These are phyloP conservation scores for Autographa pulchrina DNA, from an alignment of 2,888 invertebrate species.

Conservation along the genomic window DNA sequence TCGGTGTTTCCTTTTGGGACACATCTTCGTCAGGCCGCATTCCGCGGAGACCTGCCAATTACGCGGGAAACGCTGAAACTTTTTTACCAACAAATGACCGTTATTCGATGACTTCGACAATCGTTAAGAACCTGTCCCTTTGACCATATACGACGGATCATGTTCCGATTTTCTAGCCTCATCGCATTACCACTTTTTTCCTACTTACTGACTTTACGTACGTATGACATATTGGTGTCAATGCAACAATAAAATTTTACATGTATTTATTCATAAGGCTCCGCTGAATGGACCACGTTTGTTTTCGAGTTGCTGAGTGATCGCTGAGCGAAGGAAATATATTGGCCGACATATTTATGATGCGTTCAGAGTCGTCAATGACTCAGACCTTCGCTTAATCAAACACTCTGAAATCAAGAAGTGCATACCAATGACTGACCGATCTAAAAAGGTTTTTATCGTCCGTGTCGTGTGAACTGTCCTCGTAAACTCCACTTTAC, in stretches of 20 bases:
- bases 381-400: conserved; percentile 17
- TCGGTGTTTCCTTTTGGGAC: conserved; percentile 80
- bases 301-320: conserved; percentile 63
- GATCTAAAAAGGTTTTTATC: conserved; percentile 27
- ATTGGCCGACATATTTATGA: conserved; percentile 28
- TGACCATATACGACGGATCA: conserved; percentile 73
- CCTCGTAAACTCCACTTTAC: conserved; percentile 68
- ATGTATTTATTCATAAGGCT: conserved; percentile 78
- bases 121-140: conserved; percentile 80
- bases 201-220: conserved; percentile 66
- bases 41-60: conserved; percentile 84
- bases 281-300: conserved; percentile 57
- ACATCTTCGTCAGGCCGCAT: conserved; percentile 81
- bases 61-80: conserved; percentile 78
- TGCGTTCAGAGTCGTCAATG: conserved; percentile 12
- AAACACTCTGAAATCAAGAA: conserved; percentile 37
- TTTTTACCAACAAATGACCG: conserved; percentile 78
- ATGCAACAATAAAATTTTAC: conserved; percentile 85
- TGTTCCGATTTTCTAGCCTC: conserved; percentile 87
- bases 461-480: conserved; percentile 41
- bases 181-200: conserved; percentile 80
- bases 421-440: conserved; percentile 21
- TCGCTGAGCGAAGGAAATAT: conserved; percentile 49
- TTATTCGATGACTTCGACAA: conserved; percentile 84
- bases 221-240: conserved; percentile 84